phyloP scores from a whole-genome alignment of 2,888 invertebrate species.

The Loripinus fragilis region DNA sequence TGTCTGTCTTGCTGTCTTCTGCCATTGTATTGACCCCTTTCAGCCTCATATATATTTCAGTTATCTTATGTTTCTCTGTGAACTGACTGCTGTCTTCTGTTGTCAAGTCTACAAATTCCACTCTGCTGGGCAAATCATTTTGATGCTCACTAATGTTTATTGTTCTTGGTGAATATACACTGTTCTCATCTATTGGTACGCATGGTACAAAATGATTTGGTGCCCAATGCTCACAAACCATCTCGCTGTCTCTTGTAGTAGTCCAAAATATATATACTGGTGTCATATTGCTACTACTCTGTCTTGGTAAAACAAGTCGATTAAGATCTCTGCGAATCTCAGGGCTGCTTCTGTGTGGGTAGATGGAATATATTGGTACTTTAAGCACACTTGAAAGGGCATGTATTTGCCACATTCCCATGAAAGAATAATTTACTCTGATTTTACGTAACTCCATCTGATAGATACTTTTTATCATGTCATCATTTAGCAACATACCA shows the following conservation, averaged over 20 bases:
- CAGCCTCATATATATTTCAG: background rate
- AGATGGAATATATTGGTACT: slow-evolving; percentile 32
- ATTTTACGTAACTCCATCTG: slow-evolving; percentile 14
- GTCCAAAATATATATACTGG: background rate
- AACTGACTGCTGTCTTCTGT: background rate
- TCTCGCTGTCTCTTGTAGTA: background rate
- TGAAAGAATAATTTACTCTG: slow-evolving; percentile 21
- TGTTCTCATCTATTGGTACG: background rate
- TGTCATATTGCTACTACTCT: background rate
- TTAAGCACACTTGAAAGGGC: slow-evolving; percentile 46
- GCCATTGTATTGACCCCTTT: background rate
- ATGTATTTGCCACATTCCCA: slow-evolving; percentile 58
- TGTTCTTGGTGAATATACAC: background rate
- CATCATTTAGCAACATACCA: slow-evolving; percentile 7
- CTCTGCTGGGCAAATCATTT: background rate
- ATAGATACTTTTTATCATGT: slow-evolving; percentile 17
- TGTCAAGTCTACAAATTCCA: background rate
- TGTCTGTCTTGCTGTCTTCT: background rate
- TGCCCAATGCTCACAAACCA: background rate
- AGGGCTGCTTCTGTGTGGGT: slow-evolving; percentile 45
- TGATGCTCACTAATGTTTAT: no score
- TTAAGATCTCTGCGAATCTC: slow-evolving; percentile 44
- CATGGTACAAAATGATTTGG: background rate
- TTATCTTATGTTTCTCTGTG: background rate
- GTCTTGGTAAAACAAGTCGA: slow-evolving; percentile 21